phyloP scores from a whole-genome alignment of 2,113 vertebrate genomes.

The Columba livia region DNA sequence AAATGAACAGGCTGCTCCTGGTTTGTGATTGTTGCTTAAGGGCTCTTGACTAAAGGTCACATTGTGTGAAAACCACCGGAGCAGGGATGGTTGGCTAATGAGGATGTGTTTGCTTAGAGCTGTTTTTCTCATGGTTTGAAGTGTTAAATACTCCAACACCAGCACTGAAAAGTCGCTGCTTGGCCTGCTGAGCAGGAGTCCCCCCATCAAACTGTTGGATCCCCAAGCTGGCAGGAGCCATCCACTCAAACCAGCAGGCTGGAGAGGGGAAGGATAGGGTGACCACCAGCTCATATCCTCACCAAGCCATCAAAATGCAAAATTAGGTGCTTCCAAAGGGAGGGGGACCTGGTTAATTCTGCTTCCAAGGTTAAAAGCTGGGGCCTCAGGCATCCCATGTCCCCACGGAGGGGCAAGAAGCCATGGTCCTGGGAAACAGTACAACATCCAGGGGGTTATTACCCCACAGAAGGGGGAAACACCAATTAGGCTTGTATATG shows the following conservation, averaged over 20 bases:
- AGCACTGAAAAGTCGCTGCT: rapidly evolving
- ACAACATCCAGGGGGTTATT: not conserved
- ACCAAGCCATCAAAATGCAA: not conserved
- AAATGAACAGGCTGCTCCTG: slow-evolving; percentile 45
- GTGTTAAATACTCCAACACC: not conserved
- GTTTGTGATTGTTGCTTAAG: slow-evolving; percentile 22
- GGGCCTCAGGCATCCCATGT: not conserved
- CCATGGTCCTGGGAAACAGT: not conserved
- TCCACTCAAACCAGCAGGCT: not conserved
- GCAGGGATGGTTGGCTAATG: not conserved
- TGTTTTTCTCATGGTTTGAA: not conserved
- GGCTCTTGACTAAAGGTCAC: slow-evolving; percentile 55
- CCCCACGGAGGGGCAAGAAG: not conserved
- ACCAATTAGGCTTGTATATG: not conserved
- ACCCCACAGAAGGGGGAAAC: rapidly evolving
- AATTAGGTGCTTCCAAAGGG: not conserved
- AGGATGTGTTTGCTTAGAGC: not conserved
- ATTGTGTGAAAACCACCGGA: slow-evolving; percentile 13
- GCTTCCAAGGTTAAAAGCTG: not conserved
- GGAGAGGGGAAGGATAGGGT: not conserved
- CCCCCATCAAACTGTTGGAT: not conserved
- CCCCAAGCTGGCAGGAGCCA: not conserved
- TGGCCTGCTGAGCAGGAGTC: not conserved
- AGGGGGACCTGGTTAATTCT: not conserved
- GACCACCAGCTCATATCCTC: not conserved